Base-by-base conservation (phyloP, 1,140 invertebrate species). In the Nymphalis io region DNA sequence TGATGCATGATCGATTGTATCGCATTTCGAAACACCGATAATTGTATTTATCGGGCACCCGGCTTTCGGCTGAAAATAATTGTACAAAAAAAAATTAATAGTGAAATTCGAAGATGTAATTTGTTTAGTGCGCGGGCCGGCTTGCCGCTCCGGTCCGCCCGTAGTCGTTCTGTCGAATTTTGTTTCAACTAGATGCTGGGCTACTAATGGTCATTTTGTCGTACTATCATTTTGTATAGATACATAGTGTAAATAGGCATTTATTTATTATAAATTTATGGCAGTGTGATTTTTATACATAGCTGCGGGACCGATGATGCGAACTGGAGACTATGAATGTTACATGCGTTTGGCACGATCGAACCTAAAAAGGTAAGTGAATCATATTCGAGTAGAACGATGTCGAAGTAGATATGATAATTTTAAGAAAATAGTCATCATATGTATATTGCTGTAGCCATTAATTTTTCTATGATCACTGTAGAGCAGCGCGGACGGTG, bases 191-290 rank as follows among this genome's bases (percentile, higher is more conserved):
- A 91, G 89, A 83, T 81, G 89, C 87, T 89, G 82, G n/a, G 80
- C 88, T 85, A 85, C 77, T 81, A 85, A 82, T 81, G 83, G 84
- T 89, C 85, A 88, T 87, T 88, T 89, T 68, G 84, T 87, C 84
- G 85, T 88, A 87, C 85, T 88, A 89, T 88, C 87, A 87, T 91
- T 91, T 90, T 91, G 88, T 91, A 91, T 91, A 91, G 88, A 87
- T 88, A 89, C 84, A 90, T 91, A 91, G 89, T 90, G 88, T 91
- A 90, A 89, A 91, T 91, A 91, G 89, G 89, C 89, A 91, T 91
- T 91, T 91, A 91, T 91, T 91, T 91, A 91, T 91, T 91, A 90
- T 90, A 90, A 91, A 91, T 88, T 88, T 84, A 88, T 89, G 87
- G 87, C 89, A 84, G 87, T 85, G 87, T 88, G 87, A 85, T 87